These are phyloP conservation scores for Helobdella robusta DNA, from an alignment of 2,888 invertebrate genomes.

Conservation along the genomic window DNA sequence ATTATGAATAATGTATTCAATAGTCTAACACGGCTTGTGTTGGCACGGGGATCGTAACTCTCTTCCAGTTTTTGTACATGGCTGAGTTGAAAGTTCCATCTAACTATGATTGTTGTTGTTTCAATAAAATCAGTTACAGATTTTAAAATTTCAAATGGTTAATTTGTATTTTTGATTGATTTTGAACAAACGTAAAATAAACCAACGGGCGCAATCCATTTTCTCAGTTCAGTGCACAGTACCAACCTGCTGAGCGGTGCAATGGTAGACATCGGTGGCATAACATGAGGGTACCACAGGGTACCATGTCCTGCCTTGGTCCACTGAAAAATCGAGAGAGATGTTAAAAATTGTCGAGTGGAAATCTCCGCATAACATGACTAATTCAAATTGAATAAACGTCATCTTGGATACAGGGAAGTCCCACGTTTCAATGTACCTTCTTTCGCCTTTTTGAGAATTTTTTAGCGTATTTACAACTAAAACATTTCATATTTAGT, in stretches of 20 bases:
- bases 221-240: too few relatives aligned
- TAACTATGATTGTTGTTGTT: too few relatives aligned
- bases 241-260: too few relatives aligned
- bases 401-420: conserved; percentile 46
- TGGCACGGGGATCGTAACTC: conserved; percentile 47
- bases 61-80: conserved; percentile 46
- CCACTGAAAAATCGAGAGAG: conserved; percentile 48
- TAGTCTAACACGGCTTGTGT: conserved; percentile 45
- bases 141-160: too few relatives aligned
- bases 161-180: too few relatives aligned
- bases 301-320: conserved; percentile 48
- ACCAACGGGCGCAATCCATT: too few relatives aligned
- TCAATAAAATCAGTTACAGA: too few relatives aligned
- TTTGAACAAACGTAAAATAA: too few relatives aligned
- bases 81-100: conserved; percentile 43
- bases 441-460: conserved; percentile 33
- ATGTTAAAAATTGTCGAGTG: conserved; percentile 43
- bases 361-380: conserved; percentile 47
- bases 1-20: background rate
- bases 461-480: background rate
- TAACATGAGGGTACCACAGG: too few relatives aligned
- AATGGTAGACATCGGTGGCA: too few relatives aligned
- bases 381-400: conserved; percentile 51
- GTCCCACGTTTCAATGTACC: conserved; percentile 51
- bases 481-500: too few relatives aligned